Conservation (phyloP, 2,113 vertebrate species). For the Sebastes fasciatus region DNA sequence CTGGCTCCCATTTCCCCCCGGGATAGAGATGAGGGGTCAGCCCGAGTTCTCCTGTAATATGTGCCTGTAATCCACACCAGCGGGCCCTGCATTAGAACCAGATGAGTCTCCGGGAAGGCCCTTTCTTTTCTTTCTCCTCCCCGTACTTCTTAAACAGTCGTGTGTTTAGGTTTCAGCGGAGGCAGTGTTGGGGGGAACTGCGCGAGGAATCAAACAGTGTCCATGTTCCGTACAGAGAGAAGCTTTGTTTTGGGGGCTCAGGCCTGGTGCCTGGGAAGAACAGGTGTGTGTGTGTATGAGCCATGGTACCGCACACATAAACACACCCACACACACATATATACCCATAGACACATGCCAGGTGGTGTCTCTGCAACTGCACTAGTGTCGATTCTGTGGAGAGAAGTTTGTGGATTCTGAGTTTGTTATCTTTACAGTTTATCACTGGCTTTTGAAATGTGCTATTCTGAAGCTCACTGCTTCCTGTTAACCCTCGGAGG, state of each 20-base stretch:
- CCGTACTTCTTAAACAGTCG: conserved; percentile 46
- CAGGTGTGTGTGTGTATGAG: conserved; percentile 70
- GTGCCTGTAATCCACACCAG: conserved; percentile 85
- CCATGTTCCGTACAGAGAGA: conserved; percentile 56
- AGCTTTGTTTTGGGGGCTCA: conserved; percentile 58
- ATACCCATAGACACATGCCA: conserved; percentile 40
- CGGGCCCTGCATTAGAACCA: conserved; percentile 83
- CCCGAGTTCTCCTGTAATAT: conserved; percentile 83
- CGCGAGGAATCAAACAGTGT: conserved; percentile 41
- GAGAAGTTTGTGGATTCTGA: conserved; percentile 13
- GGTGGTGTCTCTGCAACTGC: conserved; percentile 50
- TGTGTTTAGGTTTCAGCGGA: conserved; percentile 67
- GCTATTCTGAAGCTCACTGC: conserved; percentile 15
- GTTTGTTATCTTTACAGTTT: conserved; percentile 45
- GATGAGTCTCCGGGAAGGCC: conserved; percentile 79
- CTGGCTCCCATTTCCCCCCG: conserved; percentile 76
- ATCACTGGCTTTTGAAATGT: conserved; percentile 13
- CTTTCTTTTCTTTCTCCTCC: conserved; percentile 60
- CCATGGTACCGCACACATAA: conserved; percentile 24
- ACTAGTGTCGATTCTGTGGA: conserved; percentile 33
- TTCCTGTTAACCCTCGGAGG: conserved; percentile 14
- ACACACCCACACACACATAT: conserved; percentile 20
- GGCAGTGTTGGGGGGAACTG: conserved; percentile 23
- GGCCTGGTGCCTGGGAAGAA: conserved; percentile 52
- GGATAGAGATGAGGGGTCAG: conserved; percentile 81